Evolutionary conservation across 2,113 vertebrate species (phyloP).

Genomic region (Danio rerio): DNA sequence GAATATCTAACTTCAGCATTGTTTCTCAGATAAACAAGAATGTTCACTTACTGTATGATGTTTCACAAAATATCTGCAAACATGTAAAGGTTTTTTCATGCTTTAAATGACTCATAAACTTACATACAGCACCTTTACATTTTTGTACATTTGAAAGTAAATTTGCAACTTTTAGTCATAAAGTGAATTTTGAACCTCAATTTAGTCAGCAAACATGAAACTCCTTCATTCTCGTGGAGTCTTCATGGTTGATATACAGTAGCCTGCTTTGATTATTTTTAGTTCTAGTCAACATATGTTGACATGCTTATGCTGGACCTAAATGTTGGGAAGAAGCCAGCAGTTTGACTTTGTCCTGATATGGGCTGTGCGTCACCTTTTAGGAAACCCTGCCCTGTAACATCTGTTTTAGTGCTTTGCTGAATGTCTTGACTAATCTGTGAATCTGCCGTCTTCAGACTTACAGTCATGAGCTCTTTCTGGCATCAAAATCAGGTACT

Average conservation of each 20-base stretch:
- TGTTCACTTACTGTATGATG: no score
- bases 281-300: slow-evolving; percentile 14
- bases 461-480: background rate
- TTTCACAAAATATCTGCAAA: no score
- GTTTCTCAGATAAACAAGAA: no score
- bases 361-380: background rate
- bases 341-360: slow-evolving; percentile 9
- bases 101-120: no score
- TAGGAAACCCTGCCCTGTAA: slow-evolving; percentile 14
- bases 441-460: background rate
- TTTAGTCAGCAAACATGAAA: background rate
- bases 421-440: slow-evolving; percentile 27
- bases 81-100: no score
- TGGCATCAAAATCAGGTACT: slow-evolving; percentile 18
- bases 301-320: slow-evolving; percentile 1
- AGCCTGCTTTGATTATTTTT: slow-evolving; percentile 23
- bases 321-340: slow-evolving; percentile 18
- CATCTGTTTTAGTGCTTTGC: slow-evolving; percentile 35
- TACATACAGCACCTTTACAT: no score
- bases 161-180: no score
- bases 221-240: background rate
- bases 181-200: no score
- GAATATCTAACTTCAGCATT: no score
- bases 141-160: no score
- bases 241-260: background rate